Conservation (phyloP, 2,797 vertebrate genomes). For the Tinamus major region DNA sequence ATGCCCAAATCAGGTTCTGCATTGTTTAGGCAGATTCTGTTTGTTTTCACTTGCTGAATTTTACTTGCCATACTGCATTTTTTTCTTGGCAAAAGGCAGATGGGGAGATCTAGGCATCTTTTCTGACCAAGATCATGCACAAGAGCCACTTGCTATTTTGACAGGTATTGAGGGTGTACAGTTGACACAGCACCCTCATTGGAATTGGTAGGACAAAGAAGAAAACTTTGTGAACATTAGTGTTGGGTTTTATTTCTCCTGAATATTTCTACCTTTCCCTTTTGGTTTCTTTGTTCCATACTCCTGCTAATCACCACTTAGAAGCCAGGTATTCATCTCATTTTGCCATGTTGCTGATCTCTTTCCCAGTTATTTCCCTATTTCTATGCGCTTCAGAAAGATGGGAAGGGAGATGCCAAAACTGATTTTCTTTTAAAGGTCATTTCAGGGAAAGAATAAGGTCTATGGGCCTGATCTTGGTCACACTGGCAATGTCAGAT, state of each 20-base stretch:
- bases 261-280: background rate
- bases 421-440: background rate
- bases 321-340: background rate
- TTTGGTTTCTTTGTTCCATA: background rate
- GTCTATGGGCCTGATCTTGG: background rate
- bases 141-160: background rate
- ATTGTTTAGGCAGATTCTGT: background rate
- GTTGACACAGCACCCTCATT: background rate
- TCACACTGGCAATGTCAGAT: background rate
- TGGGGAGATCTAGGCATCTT: background rate
- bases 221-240: background rate
- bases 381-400: background rate
- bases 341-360: background rate
- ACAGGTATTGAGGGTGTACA: background rate
- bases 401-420: background rate
- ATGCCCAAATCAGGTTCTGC: background rate
- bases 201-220: background rate
- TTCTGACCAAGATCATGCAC: background rate
- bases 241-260: background rate
- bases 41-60: background rate
- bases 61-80: background rate
- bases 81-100: background rate
- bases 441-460: background rate
- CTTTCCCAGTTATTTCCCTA: background rate
- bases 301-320: background rate